phyloP scores from a whole-genome alignment of 2,797 vertebrate species.

The Anniella stebbinsi region DNA sequence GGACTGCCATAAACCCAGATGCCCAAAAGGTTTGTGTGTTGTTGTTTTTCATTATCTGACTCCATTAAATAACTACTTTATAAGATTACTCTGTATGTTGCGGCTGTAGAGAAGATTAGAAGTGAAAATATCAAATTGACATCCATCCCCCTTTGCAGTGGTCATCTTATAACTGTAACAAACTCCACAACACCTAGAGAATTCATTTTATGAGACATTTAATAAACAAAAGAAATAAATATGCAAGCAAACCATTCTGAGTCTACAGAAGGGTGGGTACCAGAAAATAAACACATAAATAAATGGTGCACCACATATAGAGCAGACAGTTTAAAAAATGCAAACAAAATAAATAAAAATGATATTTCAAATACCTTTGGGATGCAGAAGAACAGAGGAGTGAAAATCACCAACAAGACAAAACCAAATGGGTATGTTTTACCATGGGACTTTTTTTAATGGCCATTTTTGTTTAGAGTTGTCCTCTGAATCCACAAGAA shows the following conservation, averaged over 20 bases:
- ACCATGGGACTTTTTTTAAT: constrained; percentile 25
- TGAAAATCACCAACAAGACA: constrained; percentile 5
- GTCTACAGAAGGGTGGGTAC: background rate
- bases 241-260: background rate
- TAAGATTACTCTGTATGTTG: too few species aligned
- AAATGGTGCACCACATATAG: background rate
- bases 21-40: too few species aligned
- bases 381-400: background rate
- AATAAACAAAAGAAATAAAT: too few species aligned
- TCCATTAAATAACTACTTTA: too few species aligned
- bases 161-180: too few species aligned
- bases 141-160: too few species aligned
- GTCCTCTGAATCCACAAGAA: constrained; percentile 50
- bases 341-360: constrained; percentile 13
- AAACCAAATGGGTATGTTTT: constrained; percentile 23
- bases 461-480: constrained; percentile 16
- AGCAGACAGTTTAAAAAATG: constrained; percentile 9
- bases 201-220: too few species aligned
- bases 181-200: background rate
- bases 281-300: background rate
- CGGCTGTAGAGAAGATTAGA: too few species aligned
- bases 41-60: too few species aligned
- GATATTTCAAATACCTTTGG: constrained; percentile 13
- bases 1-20: background rate
- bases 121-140: too few species aligned